These are phyloP conservation scores for Hafferia zeledoni DNA, from an alignment of 2,797 vertebrate genomes.

Conservation along the genomic window DNA sequence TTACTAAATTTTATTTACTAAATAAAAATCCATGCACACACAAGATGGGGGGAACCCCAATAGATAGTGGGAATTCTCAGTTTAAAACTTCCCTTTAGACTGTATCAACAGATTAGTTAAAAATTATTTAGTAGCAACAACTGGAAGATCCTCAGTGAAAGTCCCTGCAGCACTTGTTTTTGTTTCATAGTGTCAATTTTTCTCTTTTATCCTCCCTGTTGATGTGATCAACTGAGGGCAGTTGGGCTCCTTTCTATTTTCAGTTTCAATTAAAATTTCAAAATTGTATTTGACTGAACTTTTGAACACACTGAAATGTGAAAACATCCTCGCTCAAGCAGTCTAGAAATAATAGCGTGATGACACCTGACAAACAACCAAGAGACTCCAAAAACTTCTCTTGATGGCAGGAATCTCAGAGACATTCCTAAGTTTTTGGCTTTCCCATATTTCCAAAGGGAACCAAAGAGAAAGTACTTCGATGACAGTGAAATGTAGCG, in stretches of 20 bases:
- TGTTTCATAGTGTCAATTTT: not conserved
- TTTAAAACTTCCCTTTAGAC: not conserved
- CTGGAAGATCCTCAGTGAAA: not conserved
- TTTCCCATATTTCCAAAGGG: not conserved
- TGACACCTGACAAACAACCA: not conserved
- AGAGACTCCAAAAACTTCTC: not conserved
- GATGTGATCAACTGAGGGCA: slow-evolving; percentile 52
- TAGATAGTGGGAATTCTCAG: not conserved
- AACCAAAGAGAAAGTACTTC: not conserved
- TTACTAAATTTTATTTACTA: not conserved
- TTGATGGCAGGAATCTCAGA: not conserved
- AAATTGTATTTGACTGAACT: slow-evolving; percentile 33
- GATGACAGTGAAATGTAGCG: not conserved
- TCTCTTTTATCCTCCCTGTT: slow-evolving; percentile 37
- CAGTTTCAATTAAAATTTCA: slow-evolving; percentile 61
- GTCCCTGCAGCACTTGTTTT: not conserved
- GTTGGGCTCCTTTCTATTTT: slow-evolving; percentile 52
- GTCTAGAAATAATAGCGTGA: not conserved
- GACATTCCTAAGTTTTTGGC: not conserved
- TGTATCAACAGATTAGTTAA: not conserved
- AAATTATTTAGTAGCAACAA: not conserved
- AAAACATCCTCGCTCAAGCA: not conserved
- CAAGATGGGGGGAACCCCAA: accelerated
- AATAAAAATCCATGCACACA: not conserved
- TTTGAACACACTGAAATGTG: slow-evolving; percentile 10